Evolutionary conservation across 2,797 vertebrate species (phyloP), one percentile per base, ranked within the genome.

Genomic region (Muraenolepis orangiensis): DNA sequence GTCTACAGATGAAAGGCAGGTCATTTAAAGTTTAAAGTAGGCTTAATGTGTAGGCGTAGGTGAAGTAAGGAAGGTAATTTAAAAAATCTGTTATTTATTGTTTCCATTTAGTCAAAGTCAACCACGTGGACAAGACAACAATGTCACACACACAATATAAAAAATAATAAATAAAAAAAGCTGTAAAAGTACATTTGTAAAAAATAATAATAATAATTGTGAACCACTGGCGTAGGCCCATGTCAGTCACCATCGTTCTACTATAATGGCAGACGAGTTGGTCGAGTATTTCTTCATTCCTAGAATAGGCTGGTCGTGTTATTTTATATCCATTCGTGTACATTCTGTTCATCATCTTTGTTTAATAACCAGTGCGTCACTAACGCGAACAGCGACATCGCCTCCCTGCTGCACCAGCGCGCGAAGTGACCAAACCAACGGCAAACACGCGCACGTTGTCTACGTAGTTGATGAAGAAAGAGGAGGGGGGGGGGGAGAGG

Each of bases 381-480:
- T n/a, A n/a, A n/a, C n/a, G 32, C 32, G 3, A 34, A 34, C 32
- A 34, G 32, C n/a, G n/a, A n/a, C n/a, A n/a, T n/a, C n/a, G n/a
- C n/a, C n/a, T n/a, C n/a, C n/a, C 6, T 2, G 4, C 13, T 16
- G 40, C 40, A 66, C 61, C 12, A 11, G 42, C 70, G 76, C 71
- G 76, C 66, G 73, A 75, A 66, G 26, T 31, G 26, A 69, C 77
- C 68, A n/a, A 7, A 30, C n/a, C 36, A 11, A 8, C 10, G 30
- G 28, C 29, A 6, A 16, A 31, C 1, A 8, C 23, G 28, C 77
- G 73, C 81, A 84, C 77, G 74, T n/a, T 57, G 16, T 73, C 6
- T 76, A 66, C 86, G 85, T 76, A 79, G 30, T 18, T 66, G 3
- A 57, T 3, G 32, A 36, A 67, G 66, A 67, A 61, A 66, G 61